Base-by-base conservation (phyloP, 2,888 invertebrate genomes). In the Yponomeuta evonymella region DNA sequence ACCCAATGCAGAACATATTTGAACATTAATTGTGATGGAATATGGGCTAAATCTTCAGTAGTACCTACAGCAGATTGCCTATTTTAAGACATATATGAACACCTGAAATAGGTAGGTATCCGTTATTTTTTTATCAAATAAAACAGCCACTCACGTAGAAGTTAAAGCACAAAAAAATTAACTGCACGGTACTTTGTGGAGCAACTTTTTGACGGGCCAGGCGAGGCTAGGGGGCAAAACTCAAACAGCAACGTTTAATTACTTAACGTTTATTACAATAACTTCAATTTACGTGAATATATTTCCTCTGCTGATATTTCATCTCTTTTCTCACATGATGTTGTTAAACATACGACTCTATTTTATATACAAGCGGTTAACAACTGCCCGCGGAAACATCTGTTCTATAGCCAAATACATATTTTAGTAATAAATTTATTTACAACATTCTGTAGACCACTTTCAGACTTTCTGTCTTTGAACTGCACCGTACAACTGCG, bases 351-450 rank as follows among this genome's bases (percentile, higher is more conserved):
- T 58, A 58, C 51, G 15, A 15, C 51, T 58, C 51, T 23, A 63
- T 63, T 63, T 66, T 36, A 66, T 66, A 67, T 67, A 67, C 67
- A 67, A 67, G 67, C 43, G 67, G 67, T 43, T 36, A 67, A 67
- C 43, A 67, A 15, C 43, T 10, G 43, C 48, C 67, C 48, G 67
- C 67, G 48, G 23, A 23, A 30, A 30, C 65, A 23, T n/a, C 65
- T 65, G 65, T 65, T 65, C 33, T 29, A n/a, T 63, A 65, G 33
- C 12, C 33, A 65, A 65, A 65, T 65, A 33, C 30, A 33, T 58
- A 58, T 58, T 58, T 58, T 8, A 58, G 15, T 15, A 58, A 58
- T 58, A 58, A 15, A 12, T 65, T 29, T 65, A 65, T 65, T 65
- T 65, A 65, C 65, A 65, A 65, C n/a, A 33, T 65, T 64, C 30